phyloP scores from a whole-genome alignment of 92 coral and sea anemone species.

The Epizoanthus fatuus region DNA sequence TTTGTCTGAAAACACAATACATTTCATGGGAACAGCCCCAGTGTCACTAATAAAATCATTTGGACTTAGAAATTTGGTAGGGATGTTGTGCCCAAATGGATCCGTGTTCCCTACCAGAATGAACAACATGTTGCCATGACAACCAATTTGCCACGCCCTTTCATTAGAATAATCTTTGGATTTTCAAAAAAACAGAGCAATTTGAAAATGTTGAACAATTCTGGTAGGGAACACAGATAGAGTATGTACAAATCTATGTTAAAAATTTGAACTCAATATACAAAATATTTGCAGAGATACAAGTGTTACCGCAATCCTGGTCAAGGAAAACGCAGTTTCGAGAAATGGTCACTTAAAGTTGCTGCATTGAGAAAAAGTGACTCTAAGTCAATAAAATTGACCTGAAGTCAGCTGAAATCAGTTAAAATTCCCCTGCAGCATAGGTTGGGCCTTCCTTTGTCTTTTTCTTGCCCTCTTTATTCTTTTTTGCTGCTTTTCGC shows the following conservation, averaged over 20 bases:
- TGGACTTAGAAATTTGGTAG: neutral
- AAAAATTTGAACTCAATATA: conserved; percentile 7
- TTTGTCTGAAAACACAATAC: neutral
- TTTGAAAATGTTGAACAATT: neutral
- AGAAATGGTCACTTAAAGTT: neutral
- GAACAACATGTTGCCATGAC: neutral
- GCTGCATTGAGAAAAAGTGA: neutral
- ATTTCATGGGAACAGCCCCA: neutral
- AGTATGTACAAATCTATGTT: neutral
- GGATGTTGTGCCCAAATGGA: neutral
- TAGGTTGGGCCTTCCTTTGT: conserved; percentile 13
- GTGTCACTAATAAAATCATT: neutral
- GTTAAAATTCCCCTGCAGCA: conserved; percentile 26
- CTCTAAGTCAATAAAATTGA: neutral
- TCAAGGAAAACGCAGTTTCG: neutral
- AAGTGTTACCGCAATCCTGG: neutral
- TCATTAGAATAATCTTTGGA: neutral
- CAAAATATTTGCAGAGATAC: neutral
- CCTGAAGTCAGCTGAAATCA: neutral
- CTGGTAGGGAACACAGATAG: neutral
- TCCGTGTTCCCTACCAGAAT: conserved; percentile 15
- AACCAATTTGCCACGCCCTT: neutral
- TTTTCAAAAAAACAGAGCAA: too few species aligned
- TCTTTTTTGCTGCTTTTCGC: conserved; percentile 26
- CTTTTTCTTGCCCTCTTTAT: neutral